Base-by-base conservation (phyloP, 2,113 vertebrate species). In the Fregetta grallaria region DNA sequence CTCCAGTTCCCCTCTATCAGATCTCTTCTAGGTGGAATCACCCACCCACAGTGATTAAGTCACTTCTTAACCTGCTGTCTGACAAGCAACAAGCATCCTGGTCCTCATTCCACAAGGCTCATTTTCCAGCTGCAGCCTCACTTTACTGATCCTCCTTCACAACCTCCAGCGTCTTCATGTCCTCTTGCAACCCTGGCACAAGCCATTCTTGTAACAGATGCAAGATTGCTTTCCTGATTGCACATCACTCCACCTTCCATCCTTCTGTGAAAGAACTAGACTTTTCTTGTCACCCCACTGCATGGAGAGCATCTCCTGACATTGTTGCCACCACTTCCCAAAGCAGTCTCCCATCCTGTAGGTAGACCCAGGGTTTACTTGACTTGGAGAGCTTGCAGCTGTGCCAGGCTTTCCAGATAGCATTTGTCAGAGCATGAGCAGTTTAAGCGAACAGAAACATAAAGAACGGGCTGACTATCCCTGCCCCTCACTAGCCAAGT, bases 321-420 rank as follows among this genome's bases (percentile, higher is more conserved):
- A 7, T 38, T 8, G 9, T 8, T 91, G 76, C 61, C 75, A 92
- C 14, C 3, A 1, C 26, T 52, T 82, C 53, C 27, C 65, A 58
- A 40, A 81, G 71, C 66, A 86, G 34, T 30, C 13, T 73, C 17
- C 40, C 22, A 22, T 45, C 30, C 53, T 66, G 34, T 50, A 84
- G 58, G 77, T 36, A 95, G 74, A 62, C 8, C 1, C 0, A 0
- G 30, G 27, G 11, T 59, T 80, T 92, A 17, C 68, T 61, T 84
- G 73, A 68, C 40, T 58, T 30, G 70, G 23, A 72, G 73, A 87
- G 11, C 45, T 53, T 82, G 75, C 82, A 86, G 63, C 59, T 84
- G 32, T 38, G 66, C 73, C 77, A 89, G 77, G 50, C 50, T 88
- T 94, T 88, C 53, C 86, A 95, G 73, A 76, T 19, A 91, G 77